Evolutionary conservation across 2,888 invertebrate species (phyloP).

Genomic region (Xestia xanthographa): DNA sequence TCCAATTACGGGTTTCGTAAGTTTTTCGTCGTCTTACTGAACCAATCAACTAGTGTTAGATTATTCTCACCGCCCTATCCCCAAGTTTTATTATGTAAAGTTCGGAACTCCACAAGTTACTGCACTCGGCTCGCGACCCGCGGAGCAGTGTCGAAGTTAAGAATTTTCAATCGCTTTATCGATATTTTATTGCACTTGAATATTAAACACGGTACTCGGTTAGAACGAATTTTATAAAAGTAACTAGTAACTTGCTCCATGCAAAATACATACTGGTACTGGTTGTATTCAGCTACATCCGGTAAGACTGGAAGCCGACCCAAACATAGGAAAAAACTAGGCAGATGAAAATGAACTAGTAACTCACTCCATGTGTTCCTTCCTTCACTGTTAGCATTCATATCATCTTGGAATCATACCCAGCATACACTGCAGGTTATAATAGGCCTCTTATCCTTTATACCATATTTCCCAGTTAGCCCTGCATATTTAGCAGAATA

Average conservation of each 20-base stretch:
- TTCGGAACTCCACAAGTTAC: constrained; percentile 55
- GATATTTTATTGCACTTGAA: constrained; percentile 68
- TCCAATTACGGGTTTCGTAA: constrained; percentile 27
- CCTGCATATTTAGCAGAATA: not conserved
- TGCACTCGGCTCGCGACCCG: constrained; percentile 62
- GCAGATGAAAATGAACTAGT: not conserved
- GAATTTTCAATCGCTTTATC: constrained; percentile 72
- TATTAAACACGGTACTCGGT: constrained; percentile 52
- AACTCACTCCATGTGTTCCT: not conserved
- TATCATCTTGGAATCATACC: not conserved
- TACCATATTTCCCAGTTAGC: not conserved
- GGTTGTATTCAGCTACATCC: not conserved
- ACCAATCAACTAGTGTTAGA: constrained; percentile 55
- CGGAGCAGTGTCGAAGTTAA: constrained; percentile 67
- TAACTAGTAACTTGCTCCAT: not conserved
- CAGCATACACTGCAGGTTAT: not conserved
- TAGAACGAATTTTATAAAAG: constrained; percentile 40
- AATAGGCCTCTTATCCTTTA: not conserved
- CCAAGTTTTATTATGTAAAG: constrained; percentile 70
- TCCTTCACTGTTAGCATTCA: not conserved
- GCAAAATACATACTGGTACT: not conserved
- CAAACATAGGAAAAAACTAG: not conserved
- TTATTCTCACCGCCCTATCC: constrained; percentile 43
- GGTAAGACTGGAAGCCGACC: not conserved
- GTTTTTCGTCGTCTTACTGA: constrained; percentile 43